These are phyloP conservation scores for Dendrocincla tyrannina DNA, from an alignment of 2,797 vertebrate genomes.

Conservation along the genomic window DNA sequence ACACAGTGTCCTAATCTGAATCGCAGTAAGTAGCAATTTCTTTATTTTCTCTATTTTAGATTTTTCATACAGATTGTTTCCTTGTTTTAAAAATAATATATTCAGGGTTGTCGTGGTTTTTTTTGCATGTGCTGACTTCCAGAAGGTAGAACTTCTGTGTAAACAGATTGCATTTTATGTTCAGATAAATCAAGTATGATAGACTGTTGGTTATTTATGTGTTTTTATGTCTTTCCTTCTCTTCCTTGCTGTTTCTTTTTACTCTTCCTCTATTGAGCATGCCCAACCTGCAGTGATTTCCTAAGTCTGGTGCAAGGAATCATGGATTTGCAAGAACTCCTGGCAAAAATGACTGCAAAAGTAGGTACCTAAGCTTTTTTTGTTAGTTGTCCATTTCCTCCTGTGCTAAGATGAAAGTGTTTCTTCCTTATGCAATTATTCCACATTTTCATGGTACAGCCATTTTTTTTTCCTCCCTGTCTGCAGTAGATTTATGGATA, in stretches of 20 bases:
- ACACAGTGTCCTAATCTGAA: conserved; percentile 94
- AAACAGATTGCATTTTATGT: conserved; percentile 5
- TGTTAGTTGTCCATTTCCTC: not conserved
- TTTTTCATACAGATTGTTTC: not conserved
- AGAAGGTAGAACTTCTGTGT: not conserved
- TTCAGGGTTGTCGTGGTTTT: not conserved
- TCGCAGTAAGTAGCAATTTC: conserved; percentile 89
- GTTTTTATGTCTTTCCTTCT: conserved; percentile 2
- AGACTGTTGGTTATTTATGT: conserved; percentile 20
- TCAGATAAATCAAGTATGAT: not conserved
- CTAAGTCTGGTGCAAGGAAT: conserved; percentile 97
- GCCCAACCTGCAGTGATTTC: conserved; percentile 97
- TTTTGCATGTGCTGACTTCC: not conserved
- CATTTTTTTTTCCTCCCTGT: not conserved
- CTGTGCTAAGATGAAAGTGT: not conserved
- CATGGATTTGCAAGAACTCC: conserved; percentile 96
- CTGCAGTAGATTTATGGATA: not conserved
- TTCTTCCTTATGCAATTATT: conserved; percentile 13
- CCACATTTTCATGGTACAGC: not conserved
- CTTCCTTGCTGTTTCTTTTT: conserved; percentile 5
- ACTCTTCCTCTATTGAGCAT: conserved; percentile 86
- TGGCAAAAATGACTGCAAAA: conserved; percentile 97
- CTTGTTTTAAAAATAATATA: not conserved
- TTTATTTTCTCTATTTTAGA: not conserved
- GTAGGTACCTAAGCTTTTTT: conserved; percentile 76